Percentiles rank a stretch among this genome's conserved stretches.
Conservation (phyloP, 53 echinoderm and acorn worm species). For the Glandiceps talaboti region DNA sequence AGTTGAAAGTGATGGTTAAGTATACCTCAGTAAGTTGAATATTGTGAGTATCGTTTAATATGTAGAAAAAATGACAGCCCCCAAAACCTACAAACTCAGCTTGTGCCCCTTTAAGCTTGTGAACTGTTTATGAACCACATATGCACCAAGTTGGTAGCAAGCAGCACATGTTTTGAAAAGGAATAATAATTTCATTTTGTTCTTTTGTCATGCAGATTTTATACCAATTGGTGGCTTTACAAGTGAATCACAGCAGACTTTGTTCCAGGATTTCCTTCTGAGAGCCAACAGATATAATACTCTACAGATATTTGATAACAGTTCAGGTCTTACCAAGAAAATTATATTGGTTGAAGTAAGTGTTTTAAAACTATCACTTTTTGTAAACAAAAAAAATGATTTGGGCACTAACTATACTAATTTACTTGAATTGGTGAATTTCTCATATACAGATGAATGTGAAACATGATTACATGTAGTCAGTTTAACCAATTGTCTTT, state of each 20-base stretch:
- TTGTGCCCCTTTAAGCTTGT: too few species aligned
- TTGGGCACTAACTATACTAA: too few species aligned
- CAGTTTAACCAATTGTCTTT: too few species aligned
- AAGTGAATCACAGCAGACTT: constrained; percentile 63
- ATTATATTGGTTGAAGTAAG: constrained; percentile 83
- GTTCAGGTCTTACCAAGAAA: constrained; percentile 28
- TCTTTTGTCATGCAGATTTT: constrained; percentile 18
- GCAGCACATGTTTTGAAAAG: background rate
- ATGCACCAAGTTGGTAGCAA: too few species aligned
- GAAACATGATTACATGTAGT: too few species aligned
- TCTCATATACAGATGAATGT: too few species aligned
- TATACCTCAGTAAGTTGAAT: too few species aligned
- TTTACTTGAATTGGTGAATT: too few species aligned
- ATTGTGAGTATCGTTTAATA: too few species aligned
- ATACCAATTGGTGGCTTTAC: constrained; percentile 24
- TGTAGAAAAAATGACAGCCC: background rate
- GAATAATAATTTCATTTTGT: background rate
- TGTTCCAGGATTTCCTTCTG: constrained; percentile 85
- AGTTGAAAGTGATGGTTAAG: constrained; percentile 25
- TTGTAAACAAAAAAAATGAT: too few species aligned
- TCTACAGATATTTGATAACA: constrained; percentile 36
- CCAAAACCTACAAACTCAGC: background rate
- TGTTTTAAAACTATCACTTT: background rate
- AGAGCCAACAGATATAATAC: constrained; percentile 89
- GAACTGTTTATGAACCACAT: too few species aligned